Conservation (phyloP, 2,797 vertebrate species). For the Crypturellus tataupa region DNA sequence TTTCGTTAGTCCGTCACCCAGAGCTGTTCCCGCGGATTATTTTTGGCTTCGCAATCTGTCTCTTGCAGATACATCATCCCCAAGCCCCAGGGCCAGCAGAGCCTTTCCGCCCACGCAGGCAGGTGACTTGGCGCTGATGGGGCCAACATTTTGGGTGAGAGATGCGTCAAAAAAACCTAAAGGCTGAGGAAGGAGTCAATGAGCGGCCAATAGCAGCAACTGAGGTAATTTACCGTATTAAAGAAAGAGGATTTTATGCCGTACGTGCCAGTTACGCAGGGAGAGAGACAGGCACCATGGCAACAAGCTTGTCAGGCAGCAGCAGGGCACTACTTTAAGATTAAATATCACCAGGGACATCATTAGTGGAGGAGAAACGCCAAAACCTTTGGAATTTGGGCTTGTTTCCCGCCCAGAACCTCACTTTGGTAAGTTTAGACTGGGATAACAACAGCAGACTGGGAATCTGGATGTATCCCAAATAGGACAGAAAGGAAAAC, state of each 20-base stretch:
- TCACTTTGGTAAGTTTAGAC: neutral
- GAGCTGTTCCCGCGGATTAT: rapidly evolving
- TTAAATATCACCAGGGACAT: constrained; percentile 42
- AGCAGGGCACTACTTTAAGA: constrained; percentile 48
- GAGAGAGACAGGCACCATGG: constrained; percentile 64
- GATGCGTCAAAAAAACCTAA: neutral
- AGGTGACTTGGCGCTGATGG: neutral
- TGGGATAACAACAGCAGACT: neutral
- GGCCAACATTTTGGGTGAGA: neutral
- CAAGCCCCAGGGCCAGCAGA: neutral
- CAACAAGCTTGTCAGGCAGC: constrained; percentile 59
- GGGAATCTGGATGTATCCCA: neutral
- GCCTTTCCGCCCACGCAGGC: neutral
- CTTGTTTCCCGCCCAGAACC: constrained; percentile 1
- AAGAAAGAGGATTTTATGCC: constrained; percentile 38
- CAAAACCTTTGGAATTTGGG: constrained; percentile 19
- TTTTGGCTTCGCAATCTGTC: neutral
- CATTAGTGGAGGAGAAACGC: constrained; percentile 50
- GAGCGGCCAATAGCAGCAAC: constrained; percentile 24
- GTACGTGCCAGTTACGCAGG: constrained; percentile 21
- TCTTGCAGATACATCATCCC: neutral
- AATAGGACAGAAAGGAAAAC: neutral
- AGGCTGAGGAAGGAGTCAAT: constrained; percentile 22
- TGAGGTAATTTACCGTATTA: constrained; percentile 53
- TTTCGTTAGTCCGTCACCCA: neutral